Base-by-base conservation (phyloP, 1,140 invertebrate species). In the Brachionus angularis region DNA sequence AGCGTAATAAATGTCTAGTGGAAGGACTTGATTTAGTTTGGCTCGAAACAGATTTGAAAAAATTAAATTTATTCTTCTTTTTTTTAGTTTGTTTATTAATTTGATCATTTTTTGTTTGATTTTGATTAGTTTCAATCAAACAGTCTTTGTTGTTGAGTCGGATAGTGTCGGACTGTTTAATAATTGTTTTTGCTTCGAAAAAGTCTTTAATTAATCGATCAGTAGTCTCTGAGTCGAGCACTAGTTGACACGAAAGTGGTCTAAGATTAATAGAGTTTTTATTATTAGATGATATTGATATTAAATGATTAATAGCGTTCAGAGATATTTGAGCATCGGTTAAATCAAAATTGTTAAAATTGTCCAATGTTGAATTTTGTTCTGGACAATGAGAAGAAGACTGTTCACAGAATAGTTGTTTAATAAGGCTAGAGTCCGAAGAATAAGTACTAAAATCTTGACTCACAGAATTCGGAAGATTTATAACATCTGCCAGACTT, bases 381-480 rank as follows among this genome's bases (percentile, higher is more conserved):
- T n/a, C n/a, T n/a, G n/a, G n/a, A n/a, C n/a, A n/a, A n/a, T n/a
- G n/a, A n/a, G 53, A 58, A 14, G 53, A 39, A 23, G 53, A 58
- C 5, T n/a, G n/a, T n/a, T 58, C 53, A 23, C 25, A 39, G 14
- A 58, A 23, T 7, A 58, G 21, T 21, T 67, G 62, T 50, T 50
- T 67, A 12, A 67, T 67, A 12, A 67, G 42, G 29, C 62, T 67
- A 8, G 62, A 67, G n/a, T 67, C 62, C 7, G 62, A 67, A 18
- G 62, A 67, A 31, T 67, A 67, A 3, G 62, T 67, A 23, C 62
- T 67, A 50, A 67, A 67, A 27, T 67, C 62, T 16, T 67, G 62
- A 3, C 62, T 67, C 5, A 67, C 5, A 67, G 39, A 47, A 36
- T 67, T 67, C 12, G 62, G 62, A 16, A 67, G 25, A 23, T 67